Base-by-base conservation (phyloP, 2,888 invertebrate genomes). In the Phania funesta region DNA sequence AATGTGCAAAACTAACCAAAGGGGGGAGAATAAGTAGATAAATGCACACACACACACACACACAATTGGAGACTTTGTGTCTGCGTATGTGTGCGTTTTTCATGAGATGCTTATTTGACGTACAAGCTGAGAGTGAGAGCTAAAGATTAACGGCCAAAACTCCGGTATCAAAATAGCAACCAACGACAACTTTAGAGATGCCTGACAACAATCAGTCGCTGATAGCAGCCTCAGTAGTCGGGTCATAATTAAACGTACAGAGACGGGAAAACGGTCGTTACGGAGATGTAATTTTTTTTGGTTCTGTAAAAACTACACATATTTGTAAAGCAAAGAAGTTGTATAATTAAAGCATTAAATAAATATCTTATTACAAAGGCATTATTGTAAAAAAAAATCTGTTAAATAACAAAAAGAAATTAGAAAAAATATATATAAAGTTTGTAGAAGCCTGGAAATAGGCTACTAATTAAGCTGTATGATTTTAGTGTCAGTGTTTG, bases 151-250 rank as follows among this genome's bases (percentile, higher is more conserved):
- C 4, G 20, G n/a, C 11, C 48, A 71, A 71, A 64, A 71, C 78
- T 78, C 78, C 71, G 65, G 78, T 35, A 52, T 52, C 44, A 44
- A 65, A 41, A 50, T 73, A 48, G 46, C 73, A 67, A 67, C 60
- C 73, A 67, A 67, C 60, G 54, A 54, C 16, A 48, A 56, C 62
- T 68, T 29, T 38, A 65, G 74, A 82, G 82, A 82, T 82, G 82
- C 78, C 82, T 82, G 78, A 82, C 82, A 82, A 82, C 82, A 75
- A 82, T 82, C 78, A 82, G 82, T 82, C 78, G 82, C 82, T 82
- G 82, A 78, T 75, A 82, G 82, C 82, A 82, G 82, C 82, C 82
- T 82, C 82, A 82, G 78, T 78, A 78, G 82, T 74, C 82, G 82
- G 82, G 82, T 75, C 68, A 82, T 70, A 35, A 60, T 35, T 64